A percentile compares a stretch with the other conserved stretches of the same genome.
Conservation (phyloP, 2,113 vertebrate species). For the Rostratula benghalensis region DNA sequence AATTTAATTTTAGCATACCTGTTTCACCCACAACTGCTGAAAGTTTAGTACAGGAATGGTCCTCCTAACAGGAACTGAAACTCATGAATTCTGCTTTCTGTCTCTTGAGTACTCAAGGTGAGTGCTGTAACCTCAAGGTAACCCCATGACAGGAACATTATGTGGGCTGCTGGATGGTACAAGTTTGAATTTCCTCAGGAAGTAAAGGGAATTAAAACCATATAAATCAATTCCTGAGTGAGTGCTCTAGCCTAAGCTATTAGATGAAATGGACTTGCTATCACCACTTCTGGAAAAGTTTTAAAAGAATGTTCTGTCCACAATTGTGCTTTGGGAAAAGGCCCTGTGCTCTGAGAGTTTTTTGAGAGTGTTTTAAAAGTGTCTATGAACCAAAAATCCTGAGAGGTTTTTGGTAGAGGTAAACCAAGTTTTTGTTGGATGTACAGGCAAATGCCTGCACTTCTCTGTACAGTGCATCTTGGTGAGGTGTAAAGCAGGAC, state of each 20-base stretch:
- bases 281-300: not conserved
- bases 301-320: not conserved
- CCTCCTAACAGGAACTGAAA: not conserved
- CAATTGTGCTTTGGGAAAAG: not conserved
- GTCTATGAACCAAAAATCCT: not conserved
- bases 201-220: slow-evolving; percentile 1
- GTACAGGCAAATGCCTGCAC: not conserved
- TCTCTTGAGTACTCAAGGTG: not conserved
- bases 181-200: not conserved
- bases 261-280: not conserved
- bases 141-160: not conserved
- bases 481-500: not conserved
- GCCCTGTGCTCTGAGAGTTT: not conserved
- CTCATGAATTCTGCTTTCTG: not conserved
- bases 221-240: slow-evolving; percentile 20
- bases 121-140: not conserved
- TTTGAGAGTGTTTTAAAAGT: not conserved
- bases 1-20: slow-evolving; percentile 22
- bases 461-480: not conserved
- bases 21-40: not conserved
- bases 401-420: not conserved
- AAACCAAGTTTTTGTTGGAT: not conserved
- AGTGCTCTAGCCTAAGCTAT: not conserved
- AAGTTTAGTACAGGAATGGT: slow-evolving; percentile 1
- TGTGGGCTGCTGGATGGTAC: not conserved